A percentile compares a stretch with the other conserved stretches of the same genome.
Evolutionary conservation across 2,888 invertebrate genomes (phyloP).

Genomic region (Rhopalosiphum nymphaeae): DNA sequence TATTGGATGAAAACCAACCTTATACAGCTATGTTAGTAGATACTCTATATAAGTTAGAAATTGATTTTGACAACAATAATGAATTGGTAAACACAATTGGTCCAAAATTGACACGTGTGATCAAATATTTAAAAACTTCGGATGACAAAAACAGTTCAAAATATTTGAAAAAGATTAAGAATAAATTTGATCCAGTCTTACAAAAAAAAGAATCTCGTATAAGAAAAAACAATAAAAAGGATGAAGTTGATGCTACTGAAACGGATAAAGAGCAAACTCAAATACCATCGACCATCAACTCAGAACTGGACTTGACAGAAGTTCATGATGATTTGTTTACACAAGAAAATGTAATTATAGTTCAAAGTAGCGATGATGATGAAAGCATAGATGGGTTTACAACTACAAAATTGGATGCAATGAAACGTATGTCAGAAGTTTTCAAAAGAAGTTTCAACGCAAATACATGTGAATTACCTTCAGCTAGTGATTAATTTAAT

Average conservation of each 20-base stretch:
- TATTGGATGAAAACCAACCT: slow-evolving; percentile 37
- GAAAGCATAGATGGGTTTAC: not conserved
- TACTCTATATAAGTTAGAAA: slow-evolving; percentile 48
- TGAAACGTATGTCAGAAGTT: slow-evolving; percentile 53
- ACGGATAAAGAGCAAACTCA: not conserved
- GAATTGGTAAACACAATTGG: not conserved
- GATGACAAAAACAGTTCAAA: not conserved
- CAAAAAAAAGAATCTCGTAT: not conserved
- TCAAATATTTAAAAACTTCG: slow-evolving; percentile 25
- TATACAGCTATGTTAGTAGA: slow-evolving; percentile 37
- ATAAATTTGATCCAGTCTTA: slow-evolving; percentile 44
- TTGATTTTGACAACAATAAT: slow-evolving; percentile 27
- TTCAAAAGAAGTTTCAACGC: slow-evolving; percentile 41
- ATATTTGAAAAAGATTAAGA: slow-evolving; percentile 47
- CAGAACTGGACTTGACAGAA: not conserved
- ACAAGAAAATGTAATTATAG: not conserved
- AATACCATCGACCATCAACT: not conserved
- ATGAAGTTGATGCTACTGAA: not conserved
- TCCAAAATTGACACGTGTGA: slow-evolving; percentile 38
- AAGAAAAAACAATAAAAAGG: not conserved
- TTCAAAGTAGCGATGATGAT: slow-evolving; percentile 5
- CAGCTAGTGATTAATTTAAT: not conserved
- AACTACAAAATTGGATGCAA: slow-evolving; percentile 30
- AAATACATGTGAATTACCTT: not conserved
- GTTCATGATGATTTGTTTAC: slow-evolving; percentile 36